phyloP scores from a whole-genome alignment of 2,888 invertebrate genomes.

The Galeopsomyia nigrocyanea region DNA sequence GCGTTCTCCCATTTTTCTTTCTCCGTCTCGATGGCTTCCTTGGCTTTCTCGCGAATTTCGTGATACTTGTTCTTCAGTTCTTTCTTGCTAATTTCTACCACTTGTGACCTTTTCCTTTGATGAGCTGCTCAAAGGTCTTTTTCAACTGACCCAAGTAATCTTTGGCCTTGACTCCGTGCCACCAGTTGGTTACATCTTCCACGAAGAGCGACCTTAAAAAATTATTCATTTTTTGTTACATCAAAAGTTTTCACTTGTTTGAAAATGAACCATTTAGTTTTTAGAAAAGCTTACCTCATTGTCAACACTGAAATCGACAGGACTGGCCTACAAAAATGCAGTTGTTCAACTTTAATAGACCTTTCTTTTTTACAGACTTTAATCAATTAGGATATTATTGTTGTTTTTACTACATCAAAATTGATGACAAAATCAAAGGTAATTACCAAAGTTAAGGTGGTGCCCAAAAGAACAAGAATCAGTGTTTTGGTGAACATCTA shows the following conservation, averaged over 20 bases:
- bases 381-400: no score
- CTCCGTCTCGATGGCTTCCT: conserved; percentile 1
- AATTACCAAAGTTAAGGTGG: background rate
- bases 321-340: no score
- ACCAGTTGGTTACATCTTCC: conserved; percentile 1
- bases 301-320: no score
- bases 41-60: background rate
- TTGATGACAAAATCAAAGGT: background rate
- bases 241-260: no score
- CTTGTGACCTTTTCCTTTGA: background rate
- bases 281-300: no score
- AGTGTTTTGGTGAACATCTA: conserved; percentile 17
- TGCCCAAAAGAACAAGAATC: conserved; percentile 6
- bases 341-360: no score
- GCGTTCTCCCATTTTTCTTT: background rate
- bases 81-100: conserved; percentile 2
- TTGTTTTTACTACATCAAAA: no score
- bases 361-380: no score
- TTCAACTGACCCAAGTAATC: background rate
- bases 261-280: no score
- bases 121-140: background rate
- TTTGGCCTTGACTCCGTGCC: background rate
- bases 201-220: no score
- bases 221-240: no score
- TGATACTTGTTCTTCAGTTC: background rate